These are phyloP conservation scores for Otolemur garnettii DNA, from an alignment of 2,113 vertebrate species.

Conservation along the genomic window DNA sequence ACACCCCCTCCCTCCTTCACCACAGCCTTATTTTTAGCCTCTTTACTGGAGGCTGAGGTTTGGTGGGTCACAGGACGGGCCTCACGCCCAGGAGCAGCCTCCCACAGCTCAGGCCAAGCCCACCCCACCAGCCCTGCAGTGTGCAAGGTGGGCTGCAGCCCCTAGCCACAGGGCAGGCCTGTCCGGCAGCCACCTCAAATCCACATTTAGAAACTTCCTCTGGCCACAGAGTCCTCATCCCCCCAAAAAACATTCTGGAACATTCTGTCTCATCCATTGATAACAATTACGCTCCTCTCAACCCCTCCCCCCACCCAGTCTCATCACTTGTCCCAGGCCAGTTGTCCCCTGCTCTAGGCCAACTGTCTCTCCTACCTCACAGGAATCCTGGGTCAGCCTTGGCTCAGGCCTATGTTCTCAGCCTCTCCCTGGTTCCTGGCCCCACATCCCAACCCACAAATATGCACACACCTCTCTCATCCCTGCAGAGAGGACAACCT, in stretches of 20 bases:
- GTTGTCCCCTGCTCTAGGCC: not conserved
- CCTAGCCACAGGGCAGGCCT: not conserved
- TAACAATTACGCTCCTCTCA: not conserved
- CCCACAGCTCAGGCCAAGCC: constrained; percentile 42
- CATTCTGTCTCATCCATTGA: not conserved
- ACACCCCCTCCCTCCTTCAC: constrained; percentile 62
- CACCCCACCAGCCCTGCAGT: not conserved
- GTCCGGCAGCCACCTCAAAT: not conserved
- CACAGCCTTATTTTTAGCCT: constrained; percentile 82
- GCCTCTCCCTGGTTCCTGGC: not conserved
- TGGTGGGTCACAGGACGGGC: constrained; percentile 76
- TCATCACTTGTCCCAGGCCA: not conserved
- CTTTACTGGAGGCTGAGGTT: constrained; percentile 83
- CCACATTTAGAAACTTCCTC: not conserved
- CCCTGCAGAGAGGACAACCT: not conserved
- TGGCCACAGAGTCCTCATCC: not conserved
- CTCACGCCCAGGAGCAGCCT: constrained; percentile 71
- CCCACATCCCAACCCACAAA: not conserved
- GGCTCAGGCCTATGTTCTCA: not conserved
- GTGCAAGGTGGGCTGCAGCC: not conserved
- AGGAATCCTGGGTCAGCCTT: not conserved
- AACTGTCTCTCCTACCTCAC: not conserved
- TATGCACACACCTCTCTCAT: rapidly evolving
- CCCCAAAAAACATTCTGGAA: not conserved
- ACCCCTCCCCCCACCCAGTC: not conserved